Evolutionary conservation across 2,113 vertebrate genomes (phyloP).

Genomic region (Synchiropus splendidus): DNA sequence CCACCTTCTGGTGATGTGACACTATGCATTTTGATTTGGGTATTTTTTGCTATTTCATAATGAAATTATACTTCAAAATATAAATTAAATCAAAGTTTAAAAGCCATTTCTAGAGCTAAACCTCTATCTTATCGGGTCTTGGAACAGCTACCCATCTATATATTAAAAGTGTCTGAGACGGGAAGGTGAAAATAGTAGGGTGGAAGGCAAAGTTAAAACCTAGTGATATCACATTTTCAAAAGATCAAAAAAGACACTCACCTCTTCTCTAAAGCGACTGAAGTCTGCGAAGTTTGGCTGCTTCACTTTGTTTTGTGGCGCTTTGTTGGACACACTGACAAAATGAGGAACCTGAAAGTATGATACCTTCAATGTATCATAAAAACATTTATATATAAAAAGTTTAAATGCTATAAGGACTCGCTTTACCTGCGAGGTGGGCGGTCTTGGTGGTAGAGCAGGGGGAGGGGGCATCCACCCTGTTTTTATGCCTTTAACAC

Average conservation of each 20-base stretch:
- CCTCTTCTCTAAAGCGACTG: conserved; percentile 65
- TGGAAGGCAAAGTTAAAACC: neutral
- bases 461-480: conserved; percentile 79
- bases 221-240: too few relatives aligned
- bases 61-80: too few relatives aligned
- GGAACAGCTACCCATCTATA: too few relatives aligned
- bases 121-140: too few relatives aligned
- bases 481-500: conserved; percentile 64
- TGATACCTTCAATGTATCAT: conserved; percentile 1
- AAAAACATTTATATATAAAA: too few relatives aligned
- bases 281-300: conserved; percentile 65
- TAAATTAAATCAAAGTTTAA: too few relatives aligned
- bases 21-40: too few relatives aligned
- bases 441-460: conserved; percentile 84
- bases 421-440: conserved; percentile 75
- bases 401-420: too few relatives aligned
- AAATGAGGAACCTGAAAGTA: conserved; percentile 51
- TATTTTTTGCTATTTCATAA: too few relatives aligned
- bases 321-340: conserved; percentile 29
- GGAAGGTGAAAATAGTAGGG: neutral
- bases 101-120: too few relatives aligned
- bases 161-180: too few relatives aligned
- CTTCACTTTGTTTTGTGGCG: conserved; percentile 35
- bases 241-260: conserved; percentile 17
- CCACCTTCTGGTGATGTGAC: too few relatives aligned